Evolutionary conservation across 2,888 invertebrate genomes (phyloP).

Genomic region (Girardia tigrina): DNA sequence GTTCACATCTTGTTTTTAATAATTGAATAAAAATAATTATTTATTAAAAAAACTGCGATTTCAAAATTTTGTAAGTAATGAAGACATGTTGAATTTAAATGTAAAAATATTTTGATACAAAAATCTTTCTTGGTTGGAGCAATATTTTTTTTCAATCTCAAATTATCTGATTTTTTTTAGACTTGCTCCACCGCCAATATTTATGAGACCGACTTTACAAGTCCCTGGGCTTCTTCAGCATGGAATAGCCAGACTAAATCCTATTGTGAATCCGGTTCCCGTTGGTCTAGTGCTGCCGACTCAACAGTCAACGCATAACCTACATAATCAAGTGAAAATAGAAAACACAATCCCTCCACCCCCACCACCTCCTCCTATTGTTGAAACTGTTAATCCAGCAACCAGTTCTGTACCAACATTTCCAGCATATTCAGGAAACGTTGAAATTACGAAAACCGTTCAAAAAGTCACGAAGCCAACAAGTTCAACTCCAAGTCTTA

Average conservation of each 20-base stretch:
- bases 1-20: too few species aligned
- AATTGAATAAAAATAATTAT: too few species aligned
- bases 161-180: background rate
- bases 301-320: background rate
- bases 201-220: background rate
- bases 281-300: background rate
- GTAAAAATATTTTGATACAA: too few species aligned
- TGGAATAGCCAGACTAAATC: background rate
- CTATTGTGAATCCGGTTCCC: background rate
- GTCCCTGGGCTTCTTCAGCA: background rate
- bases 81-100: too few species aligned
- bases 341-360: background rate
- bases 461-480: conserved; percentile 3
- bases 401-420: background rate
- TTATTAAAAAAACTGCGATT: too few species aligned
- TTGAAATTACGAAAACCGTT: background rate
- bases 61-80: too few species aligned
- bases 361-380: background rate
- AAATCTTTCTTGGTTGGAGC: too few species aligned
- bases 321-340: background rate
- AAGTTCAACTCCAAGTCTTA: background rate
- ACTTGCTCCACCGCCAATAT: background rate
- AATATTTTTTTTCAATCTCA: too few species aligned
- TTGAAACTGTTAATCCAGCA: background rate
- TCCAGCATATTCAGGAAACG: background rate